Base-by-base conservation (phyloP, 2,888 invertebrate genomes). In the Pegoplata infirma region DNA sequence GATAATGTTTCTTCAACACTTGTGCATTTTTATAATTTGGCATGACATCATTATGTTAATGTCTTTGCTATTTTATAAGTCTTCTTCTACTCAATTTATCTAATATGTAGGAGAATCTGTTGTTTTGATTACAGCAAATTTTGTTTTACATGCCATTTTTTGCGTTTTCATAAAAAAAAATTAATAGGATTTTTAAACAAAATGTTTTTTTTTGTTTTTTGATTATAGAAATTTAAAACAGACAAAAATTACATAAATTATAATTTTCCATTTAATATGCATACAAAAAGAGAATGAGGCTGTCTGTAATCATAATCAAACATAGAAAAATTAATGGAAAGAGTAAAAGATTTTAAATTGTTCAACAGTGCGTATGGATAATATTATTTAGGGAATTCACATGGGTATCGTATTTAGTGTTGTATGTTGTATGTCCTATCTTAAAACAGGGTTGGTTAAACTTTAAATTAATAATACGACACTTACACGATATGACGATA, bases 211-310 rank as follows among this genome's bases (percentile, higher is more conserved):
- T n/a, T n/a, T n/a, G n/a, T n/a, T n/a, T n/a, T 67, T 55, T 28
- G 7, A 8, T 46, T 16, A 14, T 0, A 10, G 17, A 25, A 53
- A n/a, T 5, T 17, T 32, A 8, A 36, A 14, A 10, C 40, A 8
- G 19, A n/a, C n/a, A n/a, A n/a, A n/a, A n/a, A n/a, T n/a, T n/a
- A n/a, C 8, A 23, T 46, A 72, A 76, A 67, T 76, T 72, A 36
- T 64, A 72, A 64, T 53, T n/a, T 73, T 64, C 7, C 51, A 56
- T 12, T 59, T 53, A 68, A 78, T 59, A 73, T 32, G 28, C 64
- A 32, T 72, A 56, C 16, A 68, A 46, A 21, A 21, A 56, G 23
- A 19, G 14, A 21, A 66, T 25, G 25, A 23, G 3, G 14, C 5
- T 10, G 28, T 16, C 4, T 1, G 12, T 36, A 16, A 36, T 19